Conservation (phyloP, 1,140 invertebrate species). For the Psilanteris sp. region DNA sequence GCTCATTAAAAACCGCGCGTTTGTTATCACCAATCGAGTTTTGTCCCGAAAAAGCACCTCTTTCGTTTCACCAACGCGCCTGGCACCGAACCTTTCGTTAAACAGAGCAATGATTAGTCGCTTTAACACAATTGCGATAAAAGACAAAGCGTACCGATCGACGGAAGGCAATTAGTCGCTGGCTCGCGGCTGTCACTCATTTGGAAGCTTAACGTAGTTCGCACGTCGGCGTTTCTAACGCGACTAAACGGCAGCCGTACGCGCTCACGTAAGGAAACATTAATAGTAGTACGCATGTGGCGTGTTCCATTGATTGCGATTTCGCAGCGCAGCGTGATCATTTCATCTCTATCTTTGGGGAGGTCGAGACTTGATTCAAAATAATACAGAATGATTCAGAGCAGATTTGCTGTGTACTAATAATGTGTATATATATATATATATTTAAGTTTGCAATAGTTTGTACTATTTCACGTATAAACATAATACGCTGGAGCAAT, state of each 20-base stretch:
- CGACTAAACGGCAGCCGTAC: conserved; percentile 55
- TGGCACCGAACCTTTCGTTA: too few species aligned
- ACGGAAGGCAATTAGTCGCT: neutral
- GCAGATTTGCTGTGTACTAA: too few species aligned
- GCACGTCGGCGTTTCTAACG: conserved; percentile 53
- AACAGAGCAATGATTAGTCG: too few species aligned
- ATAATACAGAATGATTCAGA: too few species aligned
- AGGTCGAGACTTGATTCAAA: neutral
- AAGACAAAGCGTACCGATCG: conserved; percentile 11
- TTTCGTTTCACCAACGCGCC: too few species aligned
- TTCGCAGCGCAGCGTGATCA: conserved; percentile 18
- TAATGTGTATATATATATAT: too few species aligned
- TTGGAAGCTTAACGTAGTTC: conserved; percentile 20
- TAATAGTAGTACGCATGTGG: conserved; percentile 62
- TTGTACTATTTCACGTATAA: too few species aligned
- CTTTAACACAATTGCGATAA: neutral
- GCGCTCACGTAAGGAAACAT: conserved; percentile 47
- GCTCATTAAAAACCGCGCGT: too few species aligned
- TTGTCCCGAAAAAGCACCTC: conserved; percentile 5
- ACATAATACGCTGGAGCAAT: too few species aligned
- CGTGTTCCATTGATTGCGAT: conserved; percentile 50
- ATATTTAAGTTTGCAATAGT: too few species aligned
- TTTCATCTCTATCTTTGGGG: neutral
- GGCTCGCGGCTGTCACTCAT: conserved; percentile 15
- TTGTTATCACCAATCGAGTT: too few species aligned